phyloP scores from a whole-genome alignment of 2,113 vertebrate genomes.

The Uria lomvia region DNA sequence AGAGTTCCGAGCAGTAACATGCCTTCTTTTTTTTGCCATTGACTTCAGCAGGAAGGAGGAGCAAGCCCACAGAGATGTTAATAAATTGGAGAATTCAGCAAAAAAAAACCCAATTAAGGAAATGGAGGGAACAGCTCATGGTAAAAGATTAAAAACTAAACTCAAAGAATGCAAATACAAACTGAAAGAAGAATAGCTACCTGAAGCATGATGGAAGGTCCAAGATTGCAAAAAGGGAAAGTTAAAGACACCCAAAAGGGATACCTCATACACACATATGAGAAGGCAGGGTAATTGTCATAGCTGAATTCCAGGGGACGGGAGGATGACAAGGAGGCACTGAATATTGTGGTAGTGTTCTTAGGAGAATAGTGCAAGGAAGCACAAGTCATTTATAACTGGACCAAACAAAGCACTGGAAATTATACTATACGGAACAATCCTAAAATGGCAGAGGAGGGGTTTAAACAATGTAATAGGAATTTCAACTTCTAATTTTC shows the following conservation, averaged over 20 bases:
- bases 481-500: slow-evolving; percentile 4
- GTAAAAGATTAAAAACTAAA: neutral
- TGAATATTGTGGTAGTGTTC: neutral
- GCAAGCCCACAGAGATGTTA: neutral
- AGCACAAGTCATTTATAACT: neutral
- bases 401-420: neutral
- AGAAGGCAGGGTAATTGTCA: neutral
- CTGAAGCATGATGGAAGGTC: neutral
- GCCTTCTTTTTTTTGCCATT: neutral
- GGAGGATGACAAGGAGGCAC: neutral
- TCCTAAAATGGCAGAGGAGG: neutral
- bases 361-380: neutral
- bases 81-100: neutral
- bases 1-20: neutral
- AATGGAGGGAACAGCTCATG: neutral
- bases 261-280: neutral
- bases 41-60: neutral
- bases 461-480: neutral
- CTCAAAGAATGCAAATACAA: neutral
- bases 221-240: neutral
- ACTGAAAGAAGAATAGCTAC: neutral
- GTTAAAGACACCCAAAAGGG: neutral
- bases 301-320: neutral
- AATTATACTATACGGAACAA: neutral
- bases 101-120: neutral